Conservation (phyloP, 37 sponge, comb jelly and placozoan genomes). For the Agelas oroides region DNA sequence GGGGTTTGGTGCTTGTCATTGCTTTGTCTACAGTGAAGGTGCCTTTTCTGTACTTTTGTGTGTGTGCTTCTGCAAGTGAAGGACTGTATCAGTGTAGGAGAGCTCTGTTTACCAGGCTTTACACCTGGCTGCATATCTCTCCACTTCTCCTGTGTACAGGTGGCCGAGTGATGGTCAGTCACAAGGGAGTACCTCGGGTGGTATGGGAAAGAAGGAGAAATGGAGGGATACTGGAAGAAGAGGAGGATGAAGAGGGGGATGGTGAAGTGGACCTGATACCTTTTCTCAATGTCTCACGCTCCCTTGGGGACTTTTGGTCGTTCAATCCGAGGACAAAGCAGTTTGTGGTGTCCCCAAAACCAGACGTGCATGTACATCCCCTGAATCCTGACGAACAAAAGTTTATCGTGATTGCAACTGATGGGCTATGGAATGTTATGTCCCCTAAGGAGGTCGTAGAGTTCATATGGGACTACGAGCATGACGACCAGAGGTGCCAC, state of each 20-base stretch:
- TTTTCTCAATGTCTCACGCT: slow-evolving; percentile 91
- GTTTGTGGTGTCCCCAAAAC: slow-evolving; percentile 89
- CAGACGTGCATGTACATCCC: slow-evolving; percentile 76
- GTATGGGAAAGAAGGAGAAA: slow-evolving; percentile 84
- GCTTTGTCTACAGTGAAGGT: too few relatives aligned
- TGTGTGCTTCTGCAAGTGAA: too few relatives aligned
- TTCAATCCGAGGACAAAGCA: slow-evolving; percentile 62
- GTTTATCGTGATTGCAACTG: slow-evolving; percentile 84
- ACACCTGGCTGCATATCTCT: too few relatives aligned
- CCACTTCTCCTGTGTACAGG: slow-evolving; percentile 34
- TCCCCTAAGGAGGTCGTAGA: slow-evolving; percentile 74
- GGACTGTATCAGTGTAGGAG: too few relatives aligned
- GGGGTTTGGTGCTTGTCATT: too few relatives aligned
- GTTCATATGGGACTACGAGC: slow-evolving; percentile 62
- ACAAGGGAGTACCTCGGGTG: slow-evolving; percentile 82
- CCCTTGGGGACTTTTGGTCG: slow-evolving; percentile 96
- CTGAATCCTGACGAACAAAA: slow-evolving; percentile 60
- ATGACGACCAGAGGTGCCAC: slow-evolving; percentile 18
- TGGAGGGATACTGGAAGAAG: not conserved
- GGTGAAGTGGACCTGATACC: slow-evolving; percentile 71
- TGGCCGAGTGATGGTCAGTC: slow-evolving; percentile 63
- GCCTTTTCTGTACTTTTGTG: too few relatives aligned
- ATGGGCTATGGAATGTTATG: slow-evolving; percentile 93
- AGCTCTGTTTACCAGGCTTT: too few relatives aligned
- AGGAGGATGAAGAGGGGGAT: not conserved